These are phyloP conservation scores for Conus ventricosus DNA, from an alignment of 1,140 invertebrate species.

Conservation along the genomic window DNA sequence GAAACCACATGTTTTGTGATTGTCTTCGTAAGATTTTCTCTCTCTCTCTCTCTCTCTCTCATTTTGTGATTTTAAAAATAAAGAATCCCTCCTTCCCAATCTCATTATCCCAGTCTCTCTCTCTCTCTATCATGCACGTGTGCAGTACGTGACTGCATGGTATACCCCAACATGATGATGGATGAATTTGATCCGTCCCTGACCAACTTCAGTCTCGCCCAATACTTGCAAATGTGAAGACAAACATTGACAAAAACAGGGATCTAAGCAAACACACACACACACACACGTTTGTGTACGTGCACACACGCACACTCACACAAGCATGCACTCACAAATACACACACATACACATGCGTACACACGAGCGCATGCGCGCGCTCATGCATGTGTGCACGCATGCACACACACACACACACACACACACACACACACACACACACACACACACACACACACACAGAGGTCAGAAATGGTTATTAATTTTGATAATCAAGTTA, in stretches of 20 bases:
- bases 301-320: constrained; percentile 13
- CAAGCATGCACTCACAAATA: neutral
- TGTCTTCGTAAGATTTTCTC: neutral
- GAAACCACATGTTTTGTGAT: neutral
- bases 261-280: neutral
- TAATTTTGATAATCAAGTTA: too few relatives aligned
- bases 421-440: neutral
- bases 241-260: neutral
- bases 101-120: neutral
- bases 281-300: neutral
- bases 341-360: neutral
- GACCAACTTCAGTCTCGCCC: too few relatives aligned
- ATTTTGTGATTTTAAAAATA: too few relatives aligned
- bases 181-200: too few relatives aligned
- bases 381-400: neutral
- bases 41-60: constrained; percentile 8
- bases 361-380: neutral
- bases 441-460: too few relatives aligned
- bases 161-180: too few relatives aligned
- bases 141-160: too few relatives aligned
- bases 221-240: too few relatives aligned
- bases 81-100: neutral
- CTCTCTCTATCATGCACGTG: neutral
- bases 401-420: constrained; percentile 5
- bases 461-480: too few relatives aligned